Percentiles rank a stretch among this genome's conserved stretches.
Evolutionary conservation across 2,797 vertebrate species (phyloP).

Genomic region (Carcharodon carcharias): DNA sequence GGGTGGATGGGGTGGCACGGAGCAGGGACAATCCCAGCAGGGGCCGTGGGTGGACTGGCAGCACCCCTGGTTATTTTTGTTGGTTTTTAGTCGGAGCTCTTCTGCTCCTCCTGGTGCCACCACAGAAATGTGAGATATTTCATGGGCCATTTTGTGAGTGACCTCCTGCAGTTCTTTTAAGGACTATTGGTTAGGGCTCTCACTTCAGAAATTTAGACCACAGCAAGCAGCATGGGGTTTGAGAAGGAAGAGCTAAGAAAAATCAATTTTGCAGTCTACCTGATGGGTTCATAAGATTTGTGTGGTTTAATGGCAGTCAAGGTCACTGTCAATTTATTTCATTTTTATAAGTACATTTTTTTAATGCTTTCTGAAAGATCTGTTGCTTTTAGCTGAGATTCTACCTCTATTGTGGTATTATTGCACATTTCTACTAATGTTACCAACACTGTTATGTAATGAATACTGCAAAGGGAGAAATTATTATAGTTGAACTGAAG

Average conservation of each 20-base stretch:
- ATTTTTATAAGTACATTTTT: too few relatives aligned
- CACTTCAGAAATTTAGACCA: not conserved
- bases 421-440: too few relatives aligned
- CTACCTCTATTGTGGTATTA: too few relatives aligned
- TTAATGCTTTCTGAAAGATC: too few relatives aligned
- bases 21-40: not conserved
- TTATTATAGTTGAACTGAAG: too few relatives aligned
- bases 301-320: not conserved
- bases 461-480: too few relatives aligned
- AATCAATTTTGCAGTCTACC: not conserved
- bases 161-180: not conserved
- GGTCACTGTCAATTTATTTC: not conserved
- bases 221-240: not conserved
- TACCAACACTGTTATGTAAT: too few relatives aligned
- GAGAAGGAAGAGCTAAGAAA: not conserved
- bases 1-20: too few relatives aligned
- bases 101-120: not conserved
- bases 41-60: not conserved
- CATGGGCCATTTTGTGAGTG: not conserved
- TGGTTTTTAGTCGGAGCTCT: not conserved
- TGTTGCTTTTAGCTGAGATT: too few relatives aligned
- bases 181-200: not conserved
- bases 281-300: not conserved
- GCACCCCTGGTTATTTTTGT: not conserved
- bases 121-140: not conserved